These are phyloP conservation scores for Trissolcus basalis DNA, from an alignment of 1,140 invertebrate genomes.

Conservation along the genomic window DNA sequence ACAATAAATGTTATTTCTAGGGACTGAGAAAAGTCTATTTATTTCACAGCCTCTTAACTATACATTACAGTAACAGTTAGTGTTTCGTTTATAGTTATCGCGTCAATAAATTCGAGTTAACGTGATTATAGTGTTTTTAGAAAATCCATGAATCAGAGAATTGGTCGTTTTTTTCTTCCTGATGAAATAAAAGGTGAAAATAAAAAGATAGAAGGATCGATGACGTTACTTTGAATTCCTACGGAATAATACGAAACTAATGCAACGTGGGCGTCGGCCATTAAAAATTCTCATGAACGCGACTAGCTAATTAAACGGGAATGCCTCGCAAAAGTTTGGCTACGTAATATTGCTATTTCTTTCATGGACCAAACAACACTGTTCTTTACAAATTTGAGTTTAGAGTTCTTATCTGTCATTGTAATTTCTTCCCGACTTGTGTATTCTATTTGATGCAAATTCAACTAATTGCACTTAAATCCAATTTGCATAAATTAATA, in stretches of 20 bases:
- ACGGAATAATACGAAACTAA: too few species aligned
- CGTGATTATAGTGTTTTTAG: not conserved
- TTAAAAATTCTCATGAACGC: too few species aligned
- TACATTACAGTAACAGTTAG: not conserved
- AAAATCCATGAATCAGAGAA: not conserved
- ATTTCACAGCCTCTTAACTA: conserved; percentile 1
- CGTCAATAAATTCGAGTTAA: conserved; percentile 1
- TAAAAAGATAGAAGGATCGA: too few species aligned
- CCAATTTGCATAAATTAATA: conserved; percentile 47
- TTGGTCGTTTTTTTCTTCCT: not conserved
- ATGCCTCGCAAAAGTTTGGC: too few species aligned
- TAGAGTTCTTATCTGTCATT: conserved; percentile 4
- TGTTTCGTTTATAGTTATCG: conserved; percentile 3
- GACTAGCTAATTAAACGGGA: too few species aligned
- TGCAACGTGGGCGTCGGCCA: too few species aligned
- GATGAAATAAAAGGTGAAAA: not conserved
- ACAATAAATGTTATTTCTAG: not conserved
- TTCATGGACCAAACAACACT: not conserved
- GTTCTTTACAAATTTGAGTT: not conserved
- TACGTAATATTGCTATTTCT: too few species aligned
- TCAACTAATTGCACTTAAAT: conserved; percentile 37
- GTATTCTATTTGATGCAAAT: conserved; percentile 24
- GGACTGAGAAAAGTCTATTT: conserved; percentile 1
- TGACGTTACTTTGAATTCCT: too few species aligned
- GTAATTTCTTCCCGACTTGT: conserved; percentile 7